Conservation (phyloP, 1,140 invertebrate species). For the Pachypeltis micranthus region DNA sequence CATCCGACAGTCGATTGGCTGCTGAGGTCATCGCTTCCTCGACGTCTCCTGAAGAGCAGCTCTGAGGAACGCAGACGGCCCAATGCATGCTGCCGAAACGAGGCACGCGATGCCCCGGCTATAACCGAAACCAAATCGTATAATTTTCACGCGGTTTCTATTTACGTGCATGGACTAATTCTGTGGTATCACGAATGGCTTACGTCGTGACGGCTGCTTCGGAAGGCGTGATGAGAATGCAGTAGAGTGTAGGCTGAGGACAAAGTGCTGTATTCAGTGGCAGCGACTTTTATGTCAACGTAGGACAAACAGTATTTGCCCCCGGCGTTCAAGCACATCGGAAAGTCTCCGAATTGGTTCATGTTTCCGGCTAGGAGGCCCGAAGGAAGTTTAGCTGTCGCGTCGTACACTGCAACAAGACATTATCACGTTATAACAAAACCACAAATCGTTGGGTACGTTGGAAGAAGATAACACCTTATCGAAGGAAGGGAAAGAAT, state of each 20-base stretch:
- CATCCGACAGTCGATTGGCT: conserved; percentile 34
- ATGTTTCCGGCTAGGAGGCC: conserved; percentile 49
- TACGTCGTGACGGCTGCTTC: conserved; percentile 48
- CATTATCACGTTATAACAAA: no score
- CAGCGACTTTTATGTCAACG: conserved; percentile 39
- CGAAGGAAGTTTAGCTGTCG: conserved; percentile 47
- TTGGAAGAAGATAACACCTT: no score
- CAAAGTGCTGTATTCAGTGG: conserved; percentile 39
- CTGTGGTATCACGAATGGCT: conserved; percentile 28
- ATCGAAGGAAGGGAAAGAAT: no score
- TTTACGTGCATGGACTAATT: neutral
- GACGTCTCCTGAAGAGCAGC: conserved; percentile 43
- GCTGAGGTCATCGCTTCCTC: conserved; percentile 40
- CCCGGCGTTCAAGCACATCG: conserved; percentile 44
- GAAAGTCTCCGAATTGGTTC: conserved; percentile 50
- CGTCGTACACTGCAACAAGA: conserved; percentile 47
- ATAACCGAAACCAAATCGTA: conserved; percentile 22
- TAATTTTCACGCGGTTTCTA: neutral
- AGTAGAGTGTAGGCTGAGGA: conserved; percentile 42
- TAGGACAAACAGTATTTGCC: conserved; percentile 51
- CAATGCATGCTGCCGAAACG: conserved; percentile 48
- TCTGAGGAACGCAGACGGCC: conserved; percentile 47
- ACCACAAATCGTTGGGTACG: no score
- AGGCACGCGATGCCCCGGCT: conserved; percentile 53
- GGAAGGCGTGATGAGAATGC: conserved; percentile 49